Base-by-base conservation (phyloP, 2,797 vertebrate species). In the Euphonia xanthogaster region DNA sequence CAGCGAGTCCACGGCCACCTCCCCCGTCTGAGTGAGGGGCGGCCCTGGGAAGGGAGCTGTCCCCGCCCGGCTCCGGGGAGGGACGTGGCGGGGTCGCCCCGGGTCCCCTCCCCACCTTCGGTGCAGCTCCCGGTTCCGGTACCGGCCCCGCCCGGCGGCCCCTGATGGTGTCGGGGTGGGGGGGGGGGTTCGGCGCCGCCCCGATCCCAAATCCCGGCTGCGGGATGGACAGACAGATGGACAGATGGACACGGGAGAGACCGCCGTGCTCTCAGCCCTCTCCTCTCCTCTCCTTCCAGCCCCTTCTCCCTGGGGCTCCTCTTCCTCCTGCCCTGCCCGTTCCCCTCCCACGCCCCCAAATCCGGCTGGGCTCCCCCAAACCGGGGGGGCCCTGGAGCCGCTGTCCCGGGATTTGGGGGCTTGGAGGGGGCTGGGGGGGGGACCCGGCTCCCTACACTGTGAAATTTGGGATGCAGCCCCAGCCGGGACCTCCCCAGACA, bases 1-100 rank as follows among this genome's bases (percentile, higher is more conserved):
- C 65, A 96, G 97, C 23, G 99, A 99, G 78, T 98, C 99, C 35
- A 99, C 98, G 0, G 99, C 99, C 97, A 99, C 99, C 1, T 99
- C 99, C 21, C 98, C 99, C 0, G 99, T 97, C 50, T 97, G 96
- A 97, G 71, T 97, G 96, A 97, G 71, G 75, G 83, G 83, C 15
- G 55, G 55, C 53, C 53, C 53, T 8, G 12, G 13, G n/a, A n/a
- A 31, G 16, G 57, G 24, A 7, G 35, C 16, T 18, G 7, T 12
- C 10, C 33, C 33, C 23, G 33, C 23, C 55, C 35, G 12, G 47
- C 6, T 10, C 22, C 6, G 14, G 7, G 19, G 51, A n/a, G 19
- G 19, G 19, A 22, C 5, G 28, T 8, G 5, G 18, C 5, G 35
- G 12, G 39, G 37, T 9, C 28, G 7, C 42, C 40, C 40, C 61